phyloP scores from a whole-genome alignment of 2,113 vertebrate genomes.

The Panurus biarmicus region DNA sequence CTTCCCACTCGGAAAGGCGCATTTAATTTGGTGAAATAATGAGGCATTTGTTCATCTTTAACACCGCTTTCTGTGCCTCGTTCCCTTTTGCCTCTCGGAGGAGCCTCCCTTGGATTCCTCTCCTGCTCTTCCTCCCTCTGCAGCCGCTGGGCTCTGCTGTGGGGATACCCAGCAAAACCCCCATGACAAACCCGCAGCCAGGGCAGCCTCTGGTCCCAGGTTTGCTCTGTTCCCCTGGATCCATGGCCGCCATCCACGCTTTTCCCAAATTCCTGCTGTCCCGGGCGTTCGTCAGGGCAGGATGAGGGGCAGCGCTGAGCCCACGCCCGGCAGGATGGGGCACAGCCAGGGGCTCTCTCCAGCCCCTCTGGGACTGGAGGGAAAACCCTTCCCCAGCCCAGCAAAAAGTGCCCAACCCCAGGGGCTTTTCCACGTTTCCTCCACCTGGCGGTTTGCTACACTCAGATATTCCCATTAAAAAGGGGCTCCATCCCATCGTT shows the following conservation, averaged over 20 bases:
- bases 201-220: not conserved
- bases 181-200: not conserved
- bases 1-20: constrained; percentile 37
- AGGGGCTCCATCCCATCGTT: not conserved
- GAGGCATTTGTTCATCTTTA: not conserved
- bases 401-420: not conserved
- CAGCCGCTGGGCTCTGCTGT: not conserved
- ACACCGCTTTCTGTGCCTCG: constrained; percentile 2
- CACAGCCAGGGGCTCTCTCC: not conserved
- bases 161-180: not conserved
- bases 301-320: not conserved
- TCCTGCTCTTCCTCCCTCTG: not conserved
- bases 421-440: not conserved
- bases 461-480: not conserved
- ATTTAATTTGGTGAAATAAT: constrained; percentile 63
- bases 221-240: constrained; percentile 5
- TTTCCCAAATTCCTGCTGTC: constrained; percentile 37
- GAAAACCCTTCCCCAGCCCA: not conserved
- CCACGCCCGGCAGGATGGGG: not conserved
- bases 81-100: constrained; percentile 5
- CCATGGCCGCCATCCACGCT: not conserved
- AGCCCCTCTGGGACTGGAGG: not conserved
- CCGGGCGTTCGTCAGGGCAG: not conserved
- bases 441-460: not conserved
- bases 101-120: not conserved